Conservation (phyloP, 2,888 invertebrate genomes). For the Calameuta idolon region DNA sequence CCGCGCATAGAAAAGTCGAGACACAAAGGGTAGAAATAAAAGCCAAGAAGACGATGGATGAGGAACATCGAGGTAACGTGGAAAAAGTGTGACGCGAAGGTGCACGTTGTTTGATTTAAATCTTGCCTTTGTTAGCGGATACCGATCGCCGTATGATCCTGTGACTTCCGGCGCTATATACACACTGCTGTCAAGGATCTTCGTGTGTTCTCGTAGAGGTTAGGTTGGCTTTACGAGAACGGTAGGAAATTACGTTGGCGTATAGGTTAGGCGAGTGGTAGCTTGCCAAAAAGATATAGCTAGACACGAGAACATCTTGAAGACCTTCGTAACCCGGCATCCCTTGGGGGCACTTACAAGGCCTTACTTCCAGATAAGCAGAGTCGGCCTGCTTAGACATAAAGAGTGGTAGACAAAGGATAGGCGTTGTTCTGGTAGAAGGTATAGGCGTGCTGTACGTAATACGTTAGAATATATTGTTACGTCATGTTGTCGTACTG, state of each 20-base stretch:
- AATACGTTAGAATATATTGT: background rate
- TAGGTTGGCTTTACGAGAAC: background rate
- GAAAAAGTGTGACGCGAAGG: background rate
- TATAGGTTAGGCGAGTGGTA: background rate
- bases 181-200: background rate
- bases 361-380: conserved; percentile 47
- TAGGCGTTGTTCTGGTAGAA: background rate
- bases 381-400: conserved; percentile 36
- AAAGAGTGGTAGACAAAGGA: conserved; percentile 23
- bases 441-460: background rate
- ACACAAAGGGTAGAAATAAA: background rate
- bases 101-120: background rate
- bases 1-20: background rate
- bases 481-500: background rate
- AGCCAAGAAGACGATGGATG: background rate
- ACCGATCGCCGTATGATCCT: background rate
- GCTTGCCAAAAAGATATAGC: background rate
- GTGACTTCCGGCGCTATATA: background rate
- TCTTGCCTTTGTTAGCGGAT: background rate
- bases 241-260: background rate
- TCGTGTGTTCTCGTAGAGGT: background rate
- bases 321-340: conserved; percentile 2
- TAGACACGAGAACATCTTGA: background rate
- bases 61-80: background rate
- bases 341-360: conserved; percentile 43